These are phyloP conservation scores for Cygnus olor DNA, from an alignment of 2,797 vertebrate species.

Conservation along the genomic window DNA sequence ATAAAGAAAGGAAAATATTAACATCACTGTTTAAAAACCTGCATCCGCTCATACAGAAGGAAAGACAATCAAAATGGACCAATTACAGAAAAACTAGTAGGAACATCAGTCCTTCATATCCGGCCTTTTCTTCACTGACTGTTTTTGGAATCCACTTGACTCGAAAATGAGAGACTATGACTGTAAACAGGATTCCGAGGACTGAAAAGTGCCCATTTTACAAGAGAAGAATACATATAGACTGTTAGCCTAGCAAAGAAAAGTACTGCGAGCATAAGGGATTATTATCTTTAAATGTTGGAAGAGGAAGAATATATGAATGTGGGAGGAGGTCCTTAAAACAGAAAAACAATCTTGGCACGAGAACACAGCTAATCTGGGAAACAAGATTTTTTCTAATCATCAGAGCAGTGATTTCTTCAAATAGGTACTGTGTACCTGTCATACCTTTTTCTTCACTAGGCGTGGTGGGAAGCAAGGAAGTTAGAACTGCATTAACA, in stretches of 20 bases:
- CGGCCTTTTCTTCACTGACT: neutral
- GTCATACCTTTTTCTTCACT: neutral
- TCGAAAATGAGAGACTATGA: neutral
- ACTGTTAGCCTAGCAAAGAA: neutral
- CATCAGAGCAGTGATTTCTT: neutral
- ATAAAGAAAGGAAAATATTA: neutral
- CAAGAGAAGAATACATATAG: neutral
- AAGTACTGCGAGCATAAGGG: neutral
- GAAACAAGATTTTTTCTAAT: neutral
- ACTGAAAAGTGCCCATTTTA: slow-evolving; percentile 5
- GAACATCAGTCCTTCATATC: neutral
- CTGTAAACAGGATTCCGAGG: neutral
- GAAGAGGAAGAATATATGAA: neutral
- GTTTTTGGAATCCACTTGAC: neutral
- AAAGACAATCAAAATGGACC: neutral
- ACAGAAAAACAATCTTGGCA: neutral
- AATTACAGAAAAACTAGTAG: neutral
- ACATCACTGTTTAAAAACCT: neutral
- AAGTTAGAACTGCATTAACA: neutral
- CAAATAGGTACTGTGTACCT: neutral
- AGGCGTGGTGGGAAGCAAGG: neutral
- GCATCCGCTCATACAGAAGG: neutral
- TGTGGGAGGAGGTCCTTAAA: neutral
- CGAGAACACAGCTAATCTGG: neutral
- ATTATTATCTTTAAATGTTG: slow-evolving; percentile 2